A percentile compares a stretch with the other conserved stretches of the same genome.
phyloP scores from a whole-genome alignment of 92 coral and sea anemone species.

The Anthopleura xanthogrammica region DNA sequence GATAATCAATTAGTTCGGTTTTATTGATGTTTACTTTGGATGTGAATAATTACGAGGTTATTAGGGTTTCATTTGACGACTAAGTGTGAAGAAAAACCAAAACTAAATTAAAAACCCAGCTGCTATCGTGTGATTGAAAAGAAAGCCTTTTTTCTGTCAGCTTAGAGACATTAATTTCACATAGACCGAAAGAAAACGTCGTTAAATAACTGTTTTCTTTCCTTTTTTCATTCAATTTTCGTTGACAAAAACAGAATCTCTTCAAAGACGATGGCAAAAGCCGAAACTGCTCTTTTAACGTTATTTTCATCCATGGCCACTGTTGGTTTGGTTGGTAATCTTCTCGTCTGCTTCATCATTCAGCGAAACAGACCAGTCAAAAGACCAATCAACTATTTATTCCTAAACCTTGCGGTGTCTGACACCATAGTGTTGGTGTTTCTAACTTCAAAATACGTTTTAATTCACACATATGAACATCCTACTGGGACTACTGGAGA shows the following conservation, averaged over 20 bases:
- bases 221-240: no score
- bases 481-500: slow-evolving; percentile 44
- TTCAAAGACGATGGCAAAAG: background rate
- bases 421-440: slow-evolving; percentile 40
- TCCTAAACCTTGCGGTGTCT: slow-evolving; percentile 64
- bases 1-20: background rate
- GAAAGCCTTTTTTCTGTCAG: background rate
- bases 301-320: slow-evolving; percentile 28
- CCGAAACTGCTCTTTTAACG: slow-evolving; percentile 23
- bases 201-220: background rate
- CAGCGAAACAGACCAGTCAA: slow-evolving; percentile 44
- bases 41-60: background rate
- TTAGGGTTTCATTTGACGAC: background rate
- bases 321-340: slow-evolving; percentile 53
- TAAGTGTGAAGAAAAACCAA: background rate
- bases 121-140: background rate
- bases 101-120: background rate
- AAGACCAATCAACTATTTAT: slow-evolving; percentile 58
- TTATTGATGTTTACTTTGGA: background rate
- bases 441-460: slow-evolving; percentile 18
- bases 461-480: slow-evolving; percentile 15
- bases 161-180: background rate
- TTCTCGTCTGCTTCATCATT: slow-evolving; percentile 50
- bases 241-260: no score
- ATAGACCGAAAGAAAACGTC: background rate